Conservation (phyloP, 2,797 vertebrate species). For the Poeciliopsis paucimaculata region DNA sequence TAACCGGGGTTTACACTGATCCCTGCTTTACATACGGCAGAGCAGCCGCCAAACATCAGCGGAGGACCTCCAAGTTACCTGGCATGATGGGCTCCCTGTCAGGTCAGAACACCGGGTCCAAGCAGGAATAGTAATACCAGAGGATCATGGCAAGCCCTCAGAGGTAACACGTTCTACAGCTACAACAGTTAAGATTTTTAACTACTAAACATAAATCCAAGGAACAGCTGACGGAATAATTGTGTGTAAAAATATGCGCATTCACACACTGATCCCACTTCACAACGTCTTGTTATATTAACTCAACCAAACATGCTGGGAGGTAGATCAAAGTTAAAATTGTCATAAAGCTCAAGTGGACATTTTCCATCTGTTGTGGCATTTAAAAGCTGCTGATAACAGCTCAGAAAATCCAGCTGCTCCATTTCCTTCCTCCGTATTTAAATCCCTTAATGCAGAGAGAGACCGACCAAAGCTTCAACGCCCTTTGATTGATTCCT, state of each 20-base stretch:
- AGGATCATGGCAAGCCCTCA: not conserved
- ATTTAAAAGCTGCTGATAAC: conserved; percentile 65
- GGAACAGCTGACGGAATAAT: not conserved
- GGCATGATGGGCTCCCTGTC: conserved; percentile 1
- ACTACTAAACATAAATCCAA: not conserved
- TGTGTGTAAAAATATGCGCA: not conserved
- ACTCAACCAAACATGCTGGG: not conserved
- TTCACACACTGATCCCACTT: not conserved
- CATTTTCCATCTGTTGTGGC: conserved; percentile 65
- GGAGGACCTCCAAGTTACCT: not conserved
- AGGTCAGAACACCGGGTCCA: conserved; percentile 33
- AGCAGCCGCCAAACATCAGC: conserved; percentile 10
- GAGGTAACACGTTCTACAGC: conserved; percentile 31
- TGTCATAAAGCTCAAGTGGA: conserved; percentile 46
- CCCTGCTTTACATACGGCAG: conserved; percentile 58
- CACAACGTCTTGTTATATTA: not conserved
- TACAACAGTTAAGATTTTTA: conserved; percentile 18
- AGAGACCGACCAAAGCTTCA: conserved; percentile 16
- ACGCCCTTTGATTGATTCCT: conserved; percentile 28
- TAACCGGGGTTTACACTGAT: conserved; percentile 74
- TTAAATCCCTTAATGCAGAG: conserved; percentile 65
- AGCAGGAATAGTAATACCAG: conserved; percentile 41
- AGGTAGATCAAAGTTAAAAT: conserved; percentile 33
- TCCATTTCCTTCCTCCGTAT: conserved; percentile 54
- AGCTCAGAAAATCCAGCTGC: conserved; percentile 48